These are phyloP conservation scores for Aleadryas rufinucha DNA, from an alignment of 2,113 vertebrate genomes.

Conservation along the genomic window DNA sequence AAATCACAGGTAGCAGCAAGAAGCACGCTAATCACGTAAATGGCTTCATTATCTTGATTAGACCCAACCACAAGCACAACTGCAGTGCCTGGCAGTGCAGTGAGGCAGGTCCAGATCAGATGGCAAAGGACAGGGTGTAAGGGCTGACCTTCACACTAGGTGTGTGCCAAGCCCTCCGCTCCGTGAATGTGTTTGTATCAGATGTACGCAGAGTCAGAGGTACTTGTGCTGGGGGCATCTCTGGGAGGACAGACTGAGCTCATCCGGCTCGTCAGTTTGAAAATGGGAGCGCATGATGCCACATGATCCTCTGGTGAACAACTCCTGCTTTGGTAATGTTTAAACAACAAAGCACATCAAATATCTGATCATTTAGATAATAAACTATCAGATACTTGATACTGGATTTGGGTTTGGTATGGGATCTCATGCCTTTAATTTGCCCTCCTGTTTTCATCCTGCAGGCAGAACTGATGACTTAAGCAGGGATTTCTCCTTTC, in stretches of 20 bases:
- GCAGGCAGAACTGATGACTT: background rate
- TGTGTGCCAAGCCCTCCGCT: accelerated
- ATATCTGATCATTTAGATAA: background rate
- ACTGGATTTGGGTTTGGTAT: background rate
- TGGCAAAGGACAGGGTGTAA: background rate
- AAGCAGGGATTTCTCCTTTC: background rate
- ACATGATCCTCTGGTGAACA: background rate
- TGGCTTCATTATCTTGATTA: background rate
- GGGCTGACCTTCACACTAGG: background rate
- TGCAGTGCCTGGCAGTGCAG: background rate
- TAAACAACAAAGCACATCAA: background rate
- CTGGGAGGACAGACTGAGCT: background rate
- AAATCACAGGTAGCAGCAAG: background rate
- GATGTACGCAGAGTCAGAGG: background rate
- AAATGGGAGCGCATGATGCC: accelerated
- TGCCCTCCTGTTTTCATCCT: background rate
- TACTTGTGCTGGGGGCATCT: background rate
- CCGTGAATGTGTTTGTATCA: background rate
- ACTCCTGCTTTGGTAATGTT: background rate
- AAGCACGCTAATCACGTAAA: background rate
- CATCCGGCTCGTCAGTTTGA: accelerated
- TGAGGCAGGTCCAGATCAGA: background rate
- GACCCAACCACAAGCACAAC: background rate
- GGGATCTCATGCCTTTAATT: background rate
- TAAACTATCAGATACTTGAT: background rate